Percentiles rank a stretch among this genome's conserved stretches.
Evolutionary conservation across 2,797 vertebrate species (phyloP).

Genomic region (Spea hammondii): DNA sequence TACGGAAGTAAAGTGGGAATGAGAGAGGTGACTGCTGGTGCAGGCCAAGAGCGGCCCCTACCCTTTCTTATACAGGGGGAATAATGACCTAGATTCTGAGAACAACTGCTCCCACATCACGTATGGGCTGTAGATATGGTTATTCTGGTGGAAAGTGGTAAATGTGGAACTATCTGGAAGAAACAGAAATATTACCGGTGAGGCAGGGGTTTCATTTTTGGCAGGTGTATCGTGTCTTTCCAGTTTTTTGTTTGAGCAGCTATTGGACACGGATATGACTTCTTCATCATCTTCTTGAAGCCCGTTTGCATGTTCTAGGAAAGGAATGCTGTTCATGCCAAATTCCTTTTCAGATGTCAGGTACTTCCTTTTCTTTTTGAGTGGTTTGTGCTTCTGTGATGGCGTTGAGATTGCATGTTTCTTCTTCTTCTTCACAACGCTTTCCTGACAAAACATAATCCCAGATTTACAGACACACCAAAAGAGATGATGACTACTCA

Average conservation of each 20-base stretch:
- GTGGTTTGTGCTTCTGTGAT: slow-evolving; percentile 2
- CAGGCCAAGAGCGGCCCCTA: no score
- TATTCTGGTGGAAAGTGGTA: no score
- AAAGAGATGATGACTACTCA: neutral
- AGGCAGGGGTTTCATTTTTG: neutral
- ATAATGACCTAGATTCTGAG: no score
- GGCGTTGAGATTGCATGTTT: neutral
- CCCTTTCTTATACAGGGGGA: no score
- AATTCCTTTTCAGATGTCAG: neutral
- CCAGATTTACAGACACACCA: neutral
- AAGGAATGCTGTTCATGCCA: neutral
- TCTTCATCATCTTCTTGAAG: neutral
- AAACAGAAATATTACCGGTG: slow-evolving; percentile 3
- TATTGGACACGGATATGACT: neutral
- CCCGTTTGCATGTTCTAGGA: neutral
- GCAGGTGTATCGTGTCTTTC: neutral
- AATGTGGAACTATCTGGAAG: neutral
- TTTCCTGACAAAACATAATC: slow-evolving; percentile 17
- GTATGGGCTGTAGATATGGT: no score
- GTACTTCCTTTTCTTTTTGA: slow-evolving; percentile 39
- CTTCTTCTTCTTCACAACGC: slow-evolving; percentile 24
- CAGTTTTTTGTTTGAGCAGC: neutral
- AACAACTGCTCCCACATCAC: no score
- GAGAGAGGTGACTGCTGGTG: no score
- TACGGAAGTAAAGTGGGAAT: no score